Percentiles rank a stretch among this genome's conserved stretches.
These are phyloP conservation scores for Chironomus riparius DNA, from an alignment of 2,888 invertebrate species.

Conservation along the genomic window DNA sequence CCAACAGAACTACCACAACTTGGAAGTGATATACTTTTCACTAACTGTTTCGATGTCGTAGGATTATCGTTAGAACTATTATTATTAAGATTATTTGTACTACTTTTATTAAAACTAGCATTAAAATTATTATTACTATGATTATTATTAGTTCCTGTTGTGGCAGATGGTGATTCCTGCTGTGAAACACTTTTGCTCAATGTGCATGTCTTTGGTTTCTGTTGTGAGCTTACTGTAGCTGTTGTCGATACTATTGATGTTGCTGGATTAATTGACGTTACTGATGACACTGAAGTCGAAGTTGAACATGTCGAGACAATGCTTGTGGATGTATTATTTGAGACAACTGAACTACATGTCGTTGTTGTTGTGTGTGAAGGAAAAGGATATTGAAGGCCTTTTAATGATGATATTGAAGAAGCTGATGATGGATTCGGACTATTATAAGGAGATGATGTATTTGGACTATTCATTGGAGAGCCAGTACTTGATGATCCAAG, in stretches of 20 bases:
- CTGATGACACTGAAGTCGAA: conserved; percentile 15
- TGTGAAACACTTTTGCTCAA: conserved; percentile 40
- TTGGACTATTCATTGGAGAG: conserved; percentile 41
- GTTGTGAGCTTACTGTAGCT: conserved; percentile 31
- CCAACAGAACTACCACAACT: conserved; percentile 31
- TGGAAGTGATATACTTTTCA: conserved; percentile 30
- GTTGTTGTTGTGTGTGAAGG: conserved; percentile 56
- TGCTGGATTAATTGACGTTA: background rate
- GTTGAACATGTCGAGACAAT: conserved; percentile 33
- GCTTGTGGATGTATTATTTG: conserved; percentile 30
- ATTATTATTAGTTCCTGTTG: conserved; percentile 34
- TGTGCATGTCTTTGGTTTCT: conserved; percentile 35
- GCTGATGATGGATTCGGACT: conserved; percentile 41
- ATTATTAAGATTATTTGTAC: conserved; percentile 29
- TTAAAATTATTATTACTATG: conserved; percentile 27
- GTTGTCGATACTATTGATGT: conserved; percentile 33
- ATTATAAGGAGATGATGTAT: conserved; percentile 39
- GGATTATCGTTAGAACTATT: conserved; percentile 38
- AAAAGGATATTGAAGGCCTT: conserved; percentile 62
- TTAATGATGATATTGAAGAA: conserved; percentile 36
- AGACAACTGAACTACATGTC: too few species aligned
- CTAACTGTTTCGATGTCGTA: conserved; percentile 5
- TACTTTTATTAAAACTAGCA: conserved; percentile 30
- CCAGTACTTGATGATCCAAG: conserved; percentile 14
- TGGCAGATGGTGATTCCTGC: conserved; percentile 43